phyloP scores from a whole-genome alignment of 2,888 invertebrate species.

The Linyphia triangularis region DNA sequence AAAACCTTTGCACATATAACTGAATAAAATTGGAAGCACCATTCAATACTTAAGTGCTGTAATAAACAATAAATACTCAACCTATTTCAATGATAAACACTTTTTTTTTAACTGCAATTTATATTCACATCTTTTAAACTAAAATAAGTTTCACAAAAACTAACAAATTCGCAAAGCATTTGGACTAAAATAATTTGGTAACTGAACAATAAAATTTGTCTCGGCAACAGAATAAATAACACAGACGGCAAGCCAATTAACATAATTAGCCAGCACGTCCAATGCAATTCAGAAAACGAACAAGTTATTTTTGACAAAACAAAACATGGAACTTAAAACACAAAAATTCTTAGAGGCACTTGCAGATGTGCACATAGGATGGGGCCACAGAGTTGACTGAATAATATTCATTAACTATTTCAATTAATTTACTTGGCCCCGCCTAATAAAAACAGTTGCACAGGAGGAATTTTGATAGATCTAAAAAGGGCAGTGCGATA shows the following conservation, averaged over 20 bases:
- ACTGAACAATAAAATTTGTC: conserved; percentile 18
- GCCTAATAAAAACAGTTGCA: conserved; percentile 24
- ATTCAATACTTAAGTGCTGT: conserved; percentile 44
- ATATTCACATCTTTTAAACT: not conserved
- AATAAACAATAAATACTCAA: conserved; percentile 25
- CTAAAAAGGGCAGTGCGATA: conserved; percentile 36
- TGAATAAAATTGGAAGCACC: conserved; percentile 62
- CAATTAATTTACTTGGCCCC: conserved; percentile 44
- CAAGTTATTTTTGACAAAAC: conserved; percentile 6
- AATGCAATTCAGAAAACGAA: conserved; percentile 13
- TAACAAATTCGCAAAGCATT: not conserved
- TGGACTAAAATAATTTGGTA: not conserved
- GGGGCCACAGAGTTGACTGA: not conserved
- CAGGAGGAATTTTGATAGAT: conserved; percentile 34
- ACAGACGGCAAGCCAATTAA: conserved; percentile 1
- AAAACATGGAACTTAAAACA: conserved; percentile 30
- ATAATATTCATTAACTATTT: not conserved
- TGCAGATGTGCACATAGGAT: conserved; percentile 59
- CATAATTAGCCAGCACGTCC: not conserved
- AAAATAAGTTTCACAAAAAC: not conserved
- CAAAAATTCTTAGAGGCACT: conserved; percentile 59
- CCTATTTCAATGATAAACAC: conserved; percentile 36
- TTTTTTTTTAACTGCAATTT: conserved; percentile 20
- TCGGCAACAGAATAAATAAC: not conserved
- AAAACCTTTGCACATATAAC: conserved; percentile 41